phyloP scores from a whole-genome alignment of 2,888 invertebrate species.

The Apoda limacodes region DNA sequence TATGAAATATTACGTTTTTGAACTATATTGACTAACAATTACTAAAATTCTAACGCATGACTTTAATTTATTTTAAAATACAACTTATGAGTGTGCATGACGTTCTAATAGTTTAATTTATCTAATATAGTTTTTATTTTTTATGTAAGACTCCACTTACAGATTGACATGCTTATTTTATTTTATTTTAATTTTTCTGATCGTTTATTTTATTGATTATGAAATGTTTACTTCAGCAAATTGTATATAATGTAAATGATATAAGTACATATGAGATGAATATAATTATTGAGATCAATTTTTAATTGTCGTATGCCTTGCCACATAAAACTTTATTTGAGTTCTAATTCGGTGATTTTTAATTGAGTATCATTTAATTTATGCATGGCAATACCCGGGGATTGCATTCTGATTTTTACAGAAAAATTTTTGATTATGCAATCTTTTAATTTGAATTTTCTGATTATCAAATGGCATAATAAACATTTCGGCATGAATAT shows the following conservation, averaged over 20 bases:
- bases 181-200: constrained; percentile 27
- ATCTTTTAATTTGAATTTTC: constrained; percentile 37
- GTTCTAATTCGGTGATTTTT: constrained; percentile 32
- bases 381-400: constrained; percentile 64
- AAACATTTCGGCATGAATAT: constrained; percentile 31
- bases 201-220: constrained; percentile 33
- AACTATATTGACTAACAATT: constrained; percentile 63
- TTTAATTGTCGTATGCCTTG: constrained; percentile 46
- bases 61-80: constrained; percentile 43
- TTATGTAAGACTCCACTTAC: no score
- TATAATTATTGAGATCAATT: constrained; percentile 31
- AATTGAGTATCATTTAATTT: constrained; percentile 60
- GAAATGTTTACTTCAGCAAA: constrained; percentile 63
- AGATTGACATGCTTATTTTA: constrained; percentile 28
- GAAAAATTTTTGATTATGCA: constrained; percentile 67
- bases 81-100: constrained; percentile 66
- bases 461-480: constrained; percentile 45
- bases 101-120: constrained; percentile 22
- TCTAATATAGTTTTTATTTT: no score
- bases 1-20: no score
- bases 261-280: constrained; percentile 20
- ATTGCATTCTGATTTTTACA: constrained; percentile 62
- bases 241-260: constrained; percentile 25
- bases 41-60: constrained; percentile 66
- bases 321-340: constrained; percentile 61